phyloP scores from a whole-genome alignment of 2,113 vertebrate genomes.

The Chamaetylas fuelleborni region DNA sequence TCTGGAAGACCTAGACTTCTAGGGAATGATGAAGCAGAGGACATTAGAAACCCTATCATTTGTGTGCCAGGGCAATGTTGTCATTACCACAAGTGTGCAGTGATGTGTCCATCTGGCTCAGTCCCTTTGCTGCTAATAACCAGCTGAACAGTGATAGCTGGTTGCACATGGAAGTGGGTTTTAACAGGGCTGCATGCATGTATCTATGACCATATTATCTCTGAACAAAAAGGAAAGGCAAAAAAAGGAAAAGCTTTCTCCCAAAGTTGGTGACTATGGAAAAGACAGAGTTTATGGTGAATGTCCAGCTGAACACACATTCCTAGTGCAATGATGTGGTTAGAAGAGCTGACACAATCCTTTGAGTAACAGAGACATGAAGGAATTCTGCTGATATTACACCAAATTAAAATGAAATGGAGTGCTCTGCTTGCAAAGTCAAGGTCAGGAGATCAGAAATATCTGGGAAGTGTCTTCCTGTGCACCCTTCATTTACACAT shows the following conservation, averaged over 20 bases:
- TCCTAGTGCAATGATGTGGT: neutral
- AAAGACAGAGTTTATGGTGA: neutral
- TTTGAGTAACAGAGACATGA: neutral
- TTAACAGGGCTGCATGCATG: neutral
- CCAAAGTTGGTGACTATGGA: neutral
- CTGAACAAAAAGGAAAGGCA: neutral
- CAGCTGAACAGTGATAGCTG: neutral
- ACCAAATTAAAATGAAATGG: neutral
- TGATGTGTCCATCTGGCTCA: neutral
- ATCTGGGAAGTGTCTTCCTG: neutral
- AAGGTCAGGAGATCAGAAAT: neutral
- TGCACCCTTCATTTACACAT: neutral
- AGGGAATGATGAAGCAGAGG: neutral
- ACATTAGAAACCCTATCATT: neutral
- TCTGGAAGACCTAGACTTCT: neutral
- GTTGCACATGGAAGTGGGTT: constrained; percentile 5
- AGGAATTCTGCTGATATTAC: neutral
- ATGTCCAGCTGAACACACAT: neutral
- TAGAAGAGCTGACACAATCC: constrained; percentile 15
- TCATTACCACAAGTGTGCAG: neutral
- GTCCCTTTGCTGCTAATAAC: neutral
- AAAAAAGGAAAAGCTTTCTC: neutral
- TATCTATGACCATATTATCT: neutral
- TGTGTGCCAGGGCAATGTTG: neutral
- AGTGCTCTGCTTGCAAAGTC: neutral